Base-by-base conservation (phyloP, 2,888 invertebrate genomes). In the Perithous albicinctus region DNA sequence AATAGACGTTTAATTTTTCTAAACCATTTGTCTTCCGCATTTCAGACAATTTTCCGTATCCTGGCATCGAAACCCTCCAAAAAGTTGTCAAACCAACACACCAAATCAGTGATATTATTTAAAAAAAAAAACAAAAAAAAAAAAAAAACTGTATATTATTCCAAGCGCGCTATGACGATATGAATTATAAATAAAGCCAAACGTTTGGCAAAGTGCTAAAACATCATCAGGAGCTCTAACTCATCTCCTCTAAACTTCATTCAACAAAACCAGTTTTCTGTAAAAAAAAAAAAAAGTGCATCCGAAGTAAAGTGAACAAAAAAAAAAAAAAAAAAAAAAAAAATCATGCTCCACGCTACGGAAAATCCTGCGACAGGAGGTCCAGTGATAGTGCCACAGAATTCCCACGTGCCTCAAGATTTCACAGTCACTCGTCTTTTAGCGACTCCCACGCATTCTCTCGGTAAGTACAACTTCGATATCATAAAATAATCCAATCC, bases 361-460 rank as follows among this genome's bases (percentile, higher is more conserved):
- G 90, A 90, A 15, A 86, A 88, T 51, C 74, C 72, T 20, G 78
- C 82, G 12, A 87, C 32, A 8, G 78, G 84, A 78, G 86, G 81
- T 63, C 80, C 88, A 35, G 87, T 86, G 61, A 88, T 90, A 80
- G 86, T 87, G 61, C 86, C 90, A 2, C 91, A 91, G 66, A 90
- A 87, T 85, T 85, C 89, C n/a, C 92, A 92, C 67, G 83, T 89
- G 23, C 92, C 92, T 7, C 92, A 92, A 79, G 92, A 92, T 83
- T 92, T 92, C 77, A 92, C 92, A 2, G 92, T 92, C 35, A 92
- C 92, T n/a, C 86, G 92, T 2, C 83, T 92, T 2, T 79, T 92
- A 8, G 89, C 92, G 12, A 91, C 91, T 3, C 85, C 91, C 20
- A 89, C 87, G 73, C 89, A 91, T 78, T 86, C 84, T n/a, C 76